Evolutionary conservation across 2,888 invertebrate genomes (phyloP), one percentile per base, ranked within the genome.

Genomic region (Heteromurus nitidus): DNA sequence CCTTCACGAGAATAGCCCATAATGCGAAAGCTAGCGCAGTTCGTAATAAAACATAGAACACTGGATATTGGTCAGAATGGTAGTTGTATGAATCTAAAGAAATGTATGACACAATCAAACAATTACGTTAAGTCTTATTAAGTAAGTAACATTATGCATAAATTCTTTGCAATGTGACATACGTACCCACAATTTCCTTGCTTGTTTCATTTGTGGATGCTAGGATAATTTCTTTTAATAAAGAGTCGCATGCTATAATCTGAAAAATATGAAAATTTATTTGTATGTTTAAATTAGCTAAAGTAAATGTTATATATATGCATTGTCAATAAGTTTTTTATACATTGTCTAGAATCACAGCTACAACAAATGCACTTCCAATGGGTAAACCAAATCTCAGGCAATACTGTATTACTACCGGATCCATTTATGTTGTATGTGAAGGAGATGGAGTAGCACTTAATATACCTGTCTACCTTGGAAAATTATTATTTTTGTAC

Each of bases 341-440:
- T 82, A 82, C 82, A 82, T 62, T 79, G 28, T 82, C 82, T 53
- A 82, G 64, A 73, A 79, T 65, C 53, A 73, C 79, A 42, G 82
- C 82, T 30, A 73, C 60, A 30, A 82, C 74, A 79, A 77, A 82
- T 1, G 74, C 77, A 74, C 82, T 82, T 20, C 82, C 82, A 24
- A 82, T 73, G 2, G 79, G 77, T 30, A 82, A 47, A n/a, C 79
- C 82, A 28, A 82, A 82, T 28, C 82, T 44, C 28, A 73, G 65
- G 73, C 82, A 82, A 31, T 77, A 79, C 16, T 79, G 73, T 74
- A 77, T 75, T 16, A 20, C 22, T 36, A 22, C 3, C 3, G 55
- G 20, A 55, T 55, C 55, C 24, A 24, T 55, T 22, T 5, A 20
- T 36, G 7, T 36, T 36, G 13, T 36, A 36, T 13, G n/a, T n/a